A percentile compares a stretch with the other conserved stretches of the same genome.
Conservation (phyloP, 2,113 vertebrate species). For the Himantopus leucocephalus region DNA sequence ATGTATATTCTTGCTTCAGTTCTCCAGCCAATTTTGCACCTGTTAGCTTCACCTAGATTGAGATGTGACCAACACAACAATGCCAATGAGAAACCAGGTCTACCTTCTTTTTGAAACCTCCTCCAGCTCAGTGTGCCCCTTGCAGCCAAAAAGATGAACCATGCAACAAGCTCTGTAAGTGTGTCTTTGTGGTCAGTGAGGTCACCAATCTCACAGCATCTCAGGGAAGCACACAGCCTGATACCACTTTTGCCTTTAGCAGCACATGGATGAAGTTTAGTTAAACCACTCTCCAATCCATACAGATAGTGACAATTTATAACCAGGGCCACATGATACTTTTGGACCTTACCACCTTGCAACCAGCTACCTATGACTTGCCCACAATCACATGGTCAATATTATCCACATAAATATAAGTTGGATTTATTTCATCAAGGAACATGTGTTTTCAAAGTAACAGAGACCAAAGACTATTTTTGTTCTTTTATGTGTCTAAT, state of each 20-base stretch:
- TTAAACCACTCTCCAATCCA: not conserved
- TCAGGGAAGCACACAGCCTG: not conserved
- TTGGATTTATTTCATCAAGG: not conserved
- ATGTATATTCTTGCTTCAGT: not conserved
- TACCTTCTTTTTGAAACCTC: not conserved
- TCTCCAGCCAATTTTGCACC: not conserved
- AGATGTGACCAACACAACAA: not conserved
- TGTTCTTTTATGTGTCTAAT: not conserved
- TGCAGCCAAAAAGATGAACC: not conserved
- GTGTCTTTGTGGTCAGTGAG: not conserved
- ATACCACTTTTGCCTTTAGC: not conserved
- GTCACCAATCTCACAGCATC: not conserved
- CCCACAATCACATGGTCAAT: accelerated
- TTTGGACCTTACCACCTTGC: not conserved
- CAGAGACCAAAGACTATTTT: not conserved
- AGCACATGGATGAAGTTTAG: not conserved
- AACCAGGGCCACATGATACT: not conserved
- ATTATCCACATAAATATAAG: not conserved
- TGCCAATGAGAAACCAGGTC: not conserved
- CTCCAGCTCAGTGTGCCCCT: not conserved
- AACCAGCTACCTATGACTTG: not conserved
- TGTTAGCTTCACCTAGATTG: not conserved
- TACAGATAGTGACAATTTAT: not conserved
- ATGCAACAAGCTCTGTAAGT: not conserved
- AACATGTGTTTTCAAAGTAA: not conserved